Percentiles rank a stretch among this genome's conserved stretches.
Conservation (phyloP, 2,113 vertebrate species). For the Chauna torquata region DNA sequence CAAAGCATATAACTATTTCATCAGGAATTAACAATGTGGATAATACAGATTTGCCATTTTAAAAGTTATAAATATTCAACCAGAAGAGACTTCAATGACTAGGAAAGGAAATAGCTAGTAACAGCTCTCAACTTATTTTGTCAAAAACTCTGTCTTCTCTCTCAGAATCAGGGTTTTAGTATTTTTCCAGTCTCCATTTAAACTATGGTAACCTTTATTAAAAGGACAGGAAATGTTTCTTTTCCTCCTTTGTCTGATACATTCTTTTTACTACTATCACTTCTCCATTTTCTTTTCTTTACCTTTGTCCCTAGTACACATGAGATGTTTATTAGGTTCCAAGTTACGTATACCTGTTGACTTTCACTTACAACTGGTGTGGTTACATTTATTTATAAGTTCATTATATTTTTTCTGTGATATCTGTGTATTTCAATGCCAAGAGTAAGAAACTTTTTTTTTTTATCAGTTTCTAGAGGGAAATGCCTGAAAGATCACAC, state of each 20-base stretch:
- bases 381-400: background rate
- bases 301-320: background rate
- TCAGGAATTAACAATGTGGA: background rate
- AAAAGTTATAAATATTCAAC: background rate
- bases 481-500: background rate
- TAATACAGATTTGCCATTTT: background rate
- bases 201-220: background rate
- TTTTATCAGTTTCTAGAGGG: background rate
- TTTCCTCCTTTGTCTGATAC: background rate
- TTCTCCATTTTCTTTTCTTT: background rate
- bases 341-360: background rate
- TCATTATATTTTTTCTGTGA: background rate
- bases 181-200: background rate
- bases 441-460: background rate
- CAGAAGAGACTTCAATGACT: background rate
- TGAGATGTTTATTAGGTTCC: background rate
- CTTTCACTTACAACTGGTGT: background rate
- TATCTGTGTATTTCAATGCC: background rate
- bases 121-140: background rate
- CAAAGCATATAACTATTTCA: background rate
- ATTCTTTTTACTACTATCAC: background rate
- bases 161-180: background rate
- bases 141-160: background rate
- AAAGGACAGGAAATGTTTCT: background rate
- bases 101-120: background rate